Evolutionary conservation across 2,797 vertebrate genomes (phyloP).

Genomic region (Hyperoplus lanceolatus): DNA sequence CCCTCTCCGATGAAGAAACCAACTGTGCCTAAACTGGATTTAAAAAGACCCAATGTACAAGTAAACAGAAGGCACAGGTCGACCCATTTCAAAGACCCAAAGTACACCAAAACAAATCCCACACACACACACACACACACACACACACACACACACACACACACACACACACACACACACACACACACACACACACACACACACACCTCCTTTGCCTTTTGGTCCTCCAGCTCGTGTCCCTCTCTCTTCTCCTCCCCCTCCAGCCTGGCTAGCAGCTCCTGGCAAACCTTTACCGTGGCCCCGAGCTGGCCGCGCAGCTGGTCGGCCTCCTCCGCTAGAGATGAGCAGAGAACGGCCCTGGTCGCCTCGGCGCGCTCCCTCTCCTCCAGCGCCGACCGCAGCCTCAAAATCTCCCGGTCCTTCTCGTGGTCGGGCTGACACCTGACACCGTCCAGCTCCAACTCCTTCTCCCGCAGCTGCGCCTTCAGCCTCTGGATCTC

Average conservation of each 20-base stretch:
- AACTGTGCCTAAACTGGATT: not conserved
- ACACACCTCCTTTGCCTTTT: constrained; percentile 83
- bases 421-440: constrained; percentile 85
- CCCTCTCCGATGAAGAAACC: not conserved
- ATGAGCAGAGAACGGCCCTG: constrained; percentile 88
- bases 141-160: constrained; percentile 68
- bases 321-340: constrained; percentile 89
- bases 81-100: not conserved
- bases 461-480: constrained; percentile 86
- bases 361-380: constrained; percentile 87
- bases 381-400: constrained; percentile 84
- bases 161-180: not conserved
- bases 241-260: constrained; percentile 81
- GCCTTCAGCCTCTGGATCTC: constrained; percentile 87
- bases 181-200: not conserved
- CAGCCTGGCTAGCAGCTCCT: constrained; percentile 90
- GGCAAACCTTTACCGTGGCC: constrained; percentile 91
- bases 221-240: constrained; percentile 40
- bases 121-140: constrained; percentile 69
- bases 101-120: not conserved
- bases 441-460: constrained; percentile 82
- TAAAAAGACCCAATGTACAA: not conserved
- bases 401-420: constrained; percentile 87
- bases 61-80: not conserved
- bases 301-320: constrained; percentile 90